phyloP scores from a whole-genome alignment of 2,797 vertebrate genomes.

The Botia almorhae region DNA sequence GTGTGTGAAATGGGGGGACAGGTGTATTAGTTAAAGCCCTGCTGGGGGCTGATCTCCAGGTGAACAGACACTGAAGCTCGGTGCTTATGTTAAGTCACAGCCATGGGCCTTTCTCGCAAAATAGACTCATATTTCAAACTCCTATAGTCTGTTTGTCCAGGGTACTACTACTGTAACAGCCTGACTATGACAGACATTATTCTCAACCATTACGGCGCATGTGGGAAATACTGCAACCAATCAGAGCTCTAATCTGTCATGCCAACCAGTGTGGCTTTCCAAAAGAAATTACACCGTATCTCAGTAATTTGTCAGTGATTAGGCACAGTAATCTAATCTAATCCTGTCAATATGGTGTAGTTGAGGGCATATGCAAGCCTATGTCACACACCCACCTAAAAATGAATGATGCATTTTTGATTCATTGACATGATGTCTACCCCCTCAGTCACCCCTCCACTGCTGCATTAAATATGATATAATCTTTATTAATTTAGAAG shows the following conservation, averaged over 20 bases:
- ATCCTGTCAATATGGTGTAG: not conserved
- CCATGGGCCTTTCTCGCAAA: conserved; percentile 47
- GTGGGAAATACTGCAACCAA: conserved; percentile 20
- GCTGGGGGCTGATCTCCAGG: conserved; percentile 55
- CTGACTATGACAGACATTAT: conserved; percentile 53
- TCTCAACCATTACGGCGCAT: conserved; percentile 43
- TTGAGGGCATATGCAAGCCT: not conserved
- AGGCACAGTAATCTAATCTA: not conserved
- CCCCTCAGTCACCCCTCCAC: not conserved
- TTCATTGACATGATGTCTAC: not conserved
- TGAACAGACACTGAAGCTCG: conserved; percentile 52
- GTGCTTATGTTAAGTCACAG: conserved; percentile 60
- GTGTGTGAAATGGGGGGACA: conserved; percentile 49
- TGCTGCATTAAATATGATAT: not conserved
- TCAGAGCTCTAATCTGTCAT: conserved; percentile 11
- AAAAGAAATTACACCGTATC: not conserved
- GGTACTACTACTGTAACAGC: conserved; percentile 38
- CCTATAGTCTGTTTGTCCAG: conserved; percentile 44
- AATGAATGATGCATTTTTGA: not conserved
- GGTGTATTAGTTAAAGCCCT: conserved; percentile 60
- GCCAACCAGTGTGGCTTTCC: not conserved
- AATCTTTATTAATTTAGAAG: not conserved
- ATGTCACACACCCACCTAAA: not conserved
- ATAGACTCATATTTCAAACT: conserved; percentile 57
- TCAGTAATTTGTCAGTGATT: not conserved